Evolutionary conservation across 1,140 invertebrate genomes (phyloP).

Genomic region (Carposina sasakii): DNA sequence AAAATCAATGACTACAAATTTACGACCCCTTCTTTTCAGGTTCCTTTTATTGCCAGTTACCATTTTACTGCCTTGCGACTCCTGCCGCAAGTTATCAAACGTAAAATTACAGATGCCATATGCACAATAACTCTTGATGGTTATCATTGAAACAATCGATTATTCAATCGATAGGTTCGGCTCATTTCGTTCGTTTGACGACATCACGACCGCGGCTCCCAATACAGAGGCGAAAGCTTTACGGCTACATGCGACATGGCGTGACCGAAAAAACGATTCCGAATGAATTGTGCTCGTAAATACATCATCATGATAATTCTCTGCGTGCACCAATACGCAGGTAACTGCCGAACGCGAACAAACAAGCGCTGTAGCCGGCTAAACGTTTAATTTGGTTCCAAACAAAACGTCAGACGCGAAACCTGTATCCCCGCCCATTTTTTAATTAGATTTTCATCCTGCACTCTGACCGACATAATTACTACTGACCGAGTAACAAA

Average conservation of each 20-base stretch:
- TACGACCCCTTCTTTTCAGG: no score
- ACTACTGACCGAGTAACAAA: constrained; percentile 59
- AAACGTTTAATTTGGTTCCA: constrained; percentile 32
- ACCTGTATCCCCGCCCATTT: constrained; percentile 50
- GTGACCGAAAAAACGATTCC: constrained; percentile 63
- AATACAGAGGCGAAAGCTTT: constrained; percentile 56
- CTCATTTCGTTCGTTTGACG: constrained; percentile 34
- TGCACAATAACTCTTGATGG: constrained; percentile 41
- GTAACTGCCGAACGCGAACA: constrained; percentile 11
- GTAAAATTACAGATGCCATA: constrained; percentile 27
- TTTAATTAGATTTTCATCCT: constrained; percentile 69
- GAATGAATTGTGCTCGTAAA: constrained; percentile 60
- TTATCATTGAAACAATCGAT: constrained; percentile 42
- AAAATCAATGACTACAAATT: no score
- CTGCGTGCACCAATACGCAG: constrained; percentile 33
- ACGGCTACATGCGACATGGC: constrained; percentile 63
- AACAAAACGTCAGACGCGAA: constrained; percentile 46
- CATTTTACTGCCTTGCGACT: no score
- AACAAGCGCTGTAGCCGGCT: constrained; percentile 23
- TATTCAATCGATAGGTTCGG: constrained; percentile 34
- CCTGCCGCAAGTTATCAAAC: constrained; percentile 3
- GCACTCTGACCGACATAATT: constrained; percentile 70
- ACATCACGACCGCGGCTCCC: constrained; percentile 44
- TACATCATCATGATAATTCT: constrained; percentile 58
- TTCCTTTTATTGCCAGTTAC: no score